Evolutionary conservation across 2,113 vertebrate genomes (phyloP).

Genomic region (Numida meleagris): DNA sequence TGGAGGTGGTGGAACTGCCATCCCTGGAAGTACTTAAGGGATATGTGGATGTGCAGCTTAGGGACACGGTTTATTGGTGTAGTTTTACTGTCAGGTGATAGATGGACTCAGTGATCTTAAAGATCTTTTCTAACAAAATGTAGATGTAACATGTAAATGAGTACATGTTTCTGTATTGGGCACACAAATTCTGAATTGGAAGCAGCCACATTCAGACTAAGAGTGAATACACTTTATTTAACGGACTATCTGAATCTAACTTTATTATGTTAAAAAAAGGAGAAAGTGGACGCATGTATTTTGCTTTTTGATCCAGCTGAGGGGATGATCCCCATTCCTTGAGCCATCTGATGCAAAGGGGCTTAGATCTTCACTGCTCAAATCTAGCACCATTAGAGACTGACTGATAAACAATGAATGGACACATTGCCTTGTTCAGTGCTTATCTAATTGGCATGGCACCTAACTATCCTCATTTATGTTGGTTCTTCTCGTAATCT

Average conservation of each 20-base stretch:
- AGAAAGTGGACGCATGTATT: neutral
- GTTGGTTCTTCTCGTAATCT: neutral
- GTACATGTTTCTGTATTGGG: neutral
- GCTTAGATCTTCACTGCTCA: neutral
- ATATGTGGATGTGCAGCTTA: neutral
- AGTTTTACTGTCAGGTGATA: neutral
- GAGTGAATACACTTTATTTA: no score
- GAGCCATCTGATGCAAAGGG: neutral
- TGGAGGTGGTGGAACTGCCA: neutral
- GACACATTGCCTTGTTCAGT: neutral
- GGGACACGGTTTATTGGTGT: no score
- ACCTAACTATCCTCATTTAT: neutral
- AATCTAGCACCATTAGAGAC: neutral
- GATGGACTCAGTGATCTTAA: neutral
- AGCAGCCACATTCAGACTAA: neutral
- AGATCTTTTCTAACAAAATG: neutral
- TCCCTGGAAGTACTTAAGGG: neutral
- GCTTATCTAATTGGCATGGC: neutral
- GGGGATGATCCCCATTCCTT: neutral
- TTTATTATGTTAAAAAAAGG: neutral
- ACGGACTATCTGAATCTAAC: neutral
- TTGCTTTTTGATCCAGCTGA: neutral
- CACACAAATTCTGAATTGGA: neutral
- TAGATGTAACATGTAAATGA: no score
- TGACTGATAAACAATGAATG: neutral